These are phyloP conservation scores for Geotria australis DNA, from an alignment of 2,797 vertebrate genomes.

Conservation along the genomic window DNA sequence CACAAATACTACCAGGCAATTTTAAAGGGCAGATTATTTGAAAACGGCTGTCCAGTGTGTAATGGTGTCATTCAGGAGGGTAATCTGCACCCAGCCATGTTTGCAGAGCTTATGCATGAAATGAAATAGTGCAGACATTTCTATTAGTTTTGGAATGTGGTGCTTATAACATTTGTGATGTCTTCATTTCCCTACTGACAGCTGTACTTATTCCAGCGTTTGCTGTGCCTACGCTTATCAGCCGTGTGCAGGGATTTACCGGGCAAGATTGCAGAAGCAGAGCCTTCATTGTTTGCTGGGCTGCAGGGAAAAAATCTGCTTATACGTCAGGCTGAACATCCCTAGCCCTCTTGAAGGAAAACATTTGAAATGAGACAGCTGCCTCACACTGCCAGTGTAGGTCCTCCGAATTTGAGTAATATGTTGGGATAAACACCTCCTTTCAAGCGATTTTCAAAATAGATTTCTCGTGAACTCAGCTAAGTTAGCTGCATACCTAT, in stretches of 20 bases:
- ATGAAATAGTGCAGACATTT: neutral
- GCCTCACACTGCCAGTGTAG: too few relatives aligned
- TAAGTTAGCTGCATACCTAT: too few relatives aligned
- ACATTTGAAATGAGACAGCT: too few relatives aligned
- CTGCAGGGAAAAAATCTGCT: too few relatives aligned
- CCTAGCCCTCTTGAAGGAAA: too few relatives aligned
- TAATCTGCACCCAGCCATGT: neutral
- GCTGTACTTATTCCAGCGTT: neutral
- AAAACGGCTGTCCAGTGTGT: neutral
- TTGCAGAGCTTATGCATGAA: neutral
- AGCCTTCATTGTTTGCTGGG: too few relatives aligned
- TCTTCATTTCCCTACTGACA: neutral
- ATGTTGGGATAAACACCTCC: too few relatives aligned
- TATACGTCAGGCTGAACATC: too few relatives aligned
- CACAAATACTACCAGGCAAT: neutral
- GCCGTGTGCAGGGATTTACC: neutral
- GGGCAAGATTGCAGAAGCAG: too few relatives aligned
- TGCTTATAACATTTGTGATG: neutral
- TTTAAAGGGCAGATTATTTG: neutral
- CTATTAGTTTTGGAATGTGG: neutral
- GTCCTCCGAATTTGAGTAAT: too few relatives aligned
- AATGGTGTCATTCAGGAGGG: neutral
- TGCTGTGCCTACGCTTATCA: neutral
- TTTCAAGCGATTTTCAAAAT: too few relatives aligned
- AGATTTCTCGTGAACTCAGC: too few relatives aligned